phyloP scores from a whole-genome alignment of 2,797 vertebrate species.

The Pipistrellus kuhlii region DNA sequence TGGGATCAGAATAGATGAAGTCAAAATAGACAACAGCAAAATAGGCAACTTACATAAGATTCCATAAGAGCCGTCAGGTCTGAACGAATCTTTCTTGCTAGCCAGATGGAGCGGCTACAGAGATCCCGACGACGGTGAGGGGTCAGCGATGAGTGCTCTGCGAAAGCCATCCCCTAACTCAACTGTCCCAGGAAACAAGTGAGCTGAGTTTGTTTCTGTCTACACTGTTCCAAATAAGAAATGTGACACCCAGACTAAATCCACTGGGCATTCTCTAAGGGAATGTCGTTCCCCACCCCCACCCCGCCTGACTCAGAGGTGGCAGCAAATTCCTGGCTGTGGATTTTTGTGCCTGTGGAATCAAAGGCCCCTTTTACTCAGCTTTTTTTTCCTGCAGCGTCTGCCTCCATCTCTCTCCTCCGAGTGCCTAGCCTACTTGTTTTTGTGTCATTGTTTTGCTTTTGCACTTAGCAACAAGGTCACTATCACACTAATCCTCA shows the following conservation, averaged over 20 bases:
- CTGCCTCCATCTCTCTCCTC: constrained; percentile 73
- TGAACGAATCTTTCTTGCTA: constrained; percentile 87
- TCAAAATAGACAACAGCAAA: constrained; percentile 20
- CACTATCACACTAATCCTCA: constrained; percentile 71
- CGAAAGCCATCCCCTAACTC: constrained; percentile 83
- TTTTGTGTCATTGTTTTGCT: constrained; percentile 74
- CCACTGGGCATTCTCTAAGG: constrained; percentile 81
- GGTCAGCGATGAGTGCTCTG: constrained; percentile 68
- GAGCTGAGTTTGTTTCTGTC: constrained; percentile 66
- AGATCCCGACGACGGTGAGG: constrained; percentile 80
- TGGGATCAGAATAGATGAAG: background rate
- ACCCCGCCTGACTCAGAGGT: constrained; percentile 78
- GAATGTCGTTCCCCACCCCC: constrained; percentile 73
- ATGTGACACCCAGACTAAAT: constrained; percentile 85
- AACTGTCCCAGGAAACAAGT: constrained; percentile 69
- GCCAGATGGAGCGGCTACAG: constrained; percentile 86
- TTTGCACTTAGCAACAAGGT: constrained; percentile 76
- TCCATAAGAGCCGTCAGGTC: constrained; percentile 85
- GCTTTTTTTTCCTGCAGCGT: background rate
- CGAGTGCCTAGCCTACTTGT: constrained; percentile 62
- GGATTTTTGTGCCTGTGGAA: constrained; percentile 82
- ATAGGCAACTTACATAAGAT: constrained; percentile 84
- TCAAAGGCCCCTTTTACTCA: constrained; percentile 82
- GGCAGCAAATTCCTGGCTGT: constrained; percentile 84
- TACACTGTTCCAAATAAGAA: constrained; percentile 72